Evolutionary conservation across 2,797 vertebrate genomes (phyloP).

Genomic region (Alosa sapidissima): DNA sequence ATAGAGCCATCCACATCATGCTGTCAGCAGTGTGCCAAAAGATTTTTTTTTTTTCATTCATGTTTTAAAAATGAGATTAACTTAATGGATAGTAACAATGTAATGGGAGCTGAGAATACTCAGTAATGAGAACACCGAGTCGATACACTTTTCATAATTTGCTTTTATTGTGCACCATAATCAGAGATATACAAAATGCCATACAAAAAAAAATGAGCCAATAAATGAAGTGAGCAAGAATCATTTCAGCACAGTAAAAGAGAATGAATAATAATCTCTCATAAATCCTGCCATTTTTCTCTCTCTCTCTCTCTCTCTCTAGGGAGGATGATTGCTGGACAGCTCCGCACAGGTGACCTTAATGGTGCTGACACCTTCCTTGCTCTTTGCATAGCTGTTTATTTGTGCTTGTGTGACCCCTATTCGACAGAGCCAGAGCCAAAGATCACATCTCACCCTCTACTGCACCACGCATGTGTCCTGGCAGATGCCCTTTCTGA

Average conservation of each 20-base stretch:
- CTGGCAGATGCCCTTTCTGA: constrained; percentile 28
- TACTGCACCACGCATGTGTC: constrained; percentile 7
- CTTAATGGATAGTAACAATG: not conserved
- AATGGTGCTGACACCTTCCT: constrained; percentile 30
- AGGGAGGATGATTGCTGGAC: not conserved
- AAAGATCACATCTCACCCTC: constrained; percentile 27
- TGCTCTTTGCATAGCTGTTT: constrained; percentile 28
- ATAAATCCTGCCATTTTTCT: not conserved
- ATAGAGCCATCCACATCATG: not conserved
- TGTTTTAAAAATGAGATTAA: not conserved
- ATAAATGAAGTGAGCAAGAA: not conserved
- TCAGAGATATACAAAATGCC: not conserved
- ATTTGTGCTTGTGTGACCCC: constrained; percentile 27
- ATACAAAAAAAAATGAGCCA: not conserved
- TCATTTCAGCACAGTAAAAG: not conserved
- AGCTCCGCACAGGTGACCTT: constrained; percentile 41
- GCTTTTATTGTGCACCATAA: not conserved
- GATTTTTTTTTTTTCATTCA: not conserved
- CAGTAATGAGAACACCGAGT: not conserved
- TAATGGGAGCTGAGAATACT: not conserved
- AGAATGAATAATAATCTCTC: constrained; percentile 17
- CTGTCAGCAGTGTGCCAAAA: not conserved
- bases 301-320: not conserved
- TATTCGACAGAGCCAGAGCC: constrained; percentile 8
- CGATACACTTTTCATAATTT: not conserved